Evolutionary conservation across 2,888 invertebrate species (phyloP), one percentile per base, ranked within the genome.

Genomic region (Torymus texanus): DNA sequence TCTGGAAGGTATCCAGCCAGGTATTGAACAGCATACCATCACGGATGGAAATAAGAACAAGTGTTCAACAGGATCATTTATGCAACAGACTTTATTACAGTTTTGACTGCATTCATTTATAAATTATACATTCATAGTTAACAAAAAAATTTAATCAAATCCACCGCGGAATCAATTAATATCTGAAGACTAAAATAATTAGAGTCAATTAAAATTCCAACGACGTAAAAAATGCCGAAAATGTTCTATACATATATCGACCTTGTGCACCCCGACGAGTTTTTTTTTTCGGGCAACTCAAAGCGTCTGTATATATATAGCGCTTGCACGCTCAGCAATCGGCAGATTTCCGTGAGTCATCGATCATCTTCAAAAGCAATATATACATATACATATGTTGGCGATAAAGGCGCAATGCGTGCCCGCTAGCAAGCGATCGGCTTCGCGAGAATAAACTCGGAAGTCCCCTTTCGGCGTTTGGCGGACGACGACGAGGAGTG

Each of bases 401-500:
- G 18, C n/a, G 51, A 51, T 58, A 66, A 21, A 75, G 59, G 59
- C 24, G 51, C 58, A 21, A 21, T 21, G 21, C 21, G 21, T 2
- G 21, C 2, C 21, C 21, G 21, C 21, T 21, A 14, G 65, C 18
- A 18, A 13, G 12, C 16, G 65, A 29, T 56, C 18, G 50, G 51
- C 41, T 76, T 68, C 41, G 24, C 55, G 71, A 56, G 71, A 72
- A 72, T 63, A 72, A 77, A 77, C 13, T 77, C 71, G 58, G 61
- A 76, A 68, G 68, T 62, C 29, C 8, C 24, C 29, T 62, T 50
- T 63, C 21, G 53, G 29, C n/a, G 3, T 61, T 59, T 51, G 29
- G 63, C 16, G 29, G 4, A 16, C 21, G 24, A 29, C 50, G 41
- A 55, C 65, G 62, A 29, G 73, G 79, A 82, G 81, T 85, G 85